Percentiles rank a stretch among this genome's conserved stretches.
These are phyloP conservation scores for Heliocidaris tuberculata DNA, from an alignment of 35 echinoderm and acorn worm species.

Conservation along the genomic window DNA sequence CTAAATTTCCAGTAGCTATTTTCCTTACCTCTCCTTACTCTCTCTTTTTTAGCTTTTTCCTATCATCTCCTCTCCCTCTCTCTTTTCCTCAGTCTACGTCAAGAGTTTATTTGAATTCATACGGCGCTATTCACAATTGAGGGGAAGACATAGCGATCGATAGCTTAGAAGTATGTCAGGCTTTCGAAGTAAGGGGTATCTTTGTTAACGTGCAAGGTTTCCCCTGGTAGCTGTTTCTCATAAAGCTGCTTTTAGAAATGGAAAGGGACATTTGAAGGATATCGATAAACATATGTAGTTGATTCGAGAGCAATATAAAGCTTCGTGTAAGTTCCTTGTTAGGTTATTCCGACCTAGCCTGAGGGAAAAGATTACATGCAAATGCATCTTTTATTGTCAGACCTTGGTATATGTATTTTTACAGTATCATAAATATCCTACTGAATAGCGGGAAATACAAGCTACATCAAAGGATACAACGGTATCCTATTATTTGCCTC, in stretches of 20 bases:
- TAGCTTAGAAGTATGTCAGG: not conserved
- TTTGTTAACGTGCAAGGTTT: not conserved
- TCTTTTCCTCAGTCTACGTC: not conserved
- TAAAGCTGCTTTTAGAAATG: not conserved
- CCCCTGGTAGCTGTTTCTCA: not conserved
- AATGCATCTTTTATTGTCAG: not conserved
- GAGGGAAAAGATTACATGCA: not conserved
- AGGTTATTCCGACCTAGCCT: not conserved
- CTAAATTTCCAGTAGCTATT: constrained; percentile 9
- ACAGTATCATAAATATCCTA: not conserved
- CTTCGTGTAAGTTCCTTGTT: not conserved
- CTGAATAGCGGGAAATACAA: not conserved
- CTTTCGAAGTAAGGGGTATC: not conserved
- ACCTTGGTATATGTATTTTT: not conserved
- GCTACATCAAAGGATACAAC: too few species aligned
- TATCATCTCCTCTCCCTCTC: not conserved
- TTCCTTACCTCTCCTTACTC: not conserved
- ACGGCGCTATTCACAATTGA: constrained; percentile 2
- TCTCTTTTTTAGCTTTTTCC: not conserved
- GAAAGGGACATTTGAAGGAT: not conserved
- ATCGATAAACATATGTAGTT: not conserved
- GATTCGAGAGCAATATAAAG: not conserved
- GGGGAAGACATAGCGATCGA: not conserved
- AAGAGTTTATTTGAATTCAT: constrained; percentile 13
- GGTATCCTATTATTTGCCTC: too few species aligned